phyloP scores from a whole-genome alignment of 2,888 invertebrate species.

The Callyntrura sp. region DNA sequence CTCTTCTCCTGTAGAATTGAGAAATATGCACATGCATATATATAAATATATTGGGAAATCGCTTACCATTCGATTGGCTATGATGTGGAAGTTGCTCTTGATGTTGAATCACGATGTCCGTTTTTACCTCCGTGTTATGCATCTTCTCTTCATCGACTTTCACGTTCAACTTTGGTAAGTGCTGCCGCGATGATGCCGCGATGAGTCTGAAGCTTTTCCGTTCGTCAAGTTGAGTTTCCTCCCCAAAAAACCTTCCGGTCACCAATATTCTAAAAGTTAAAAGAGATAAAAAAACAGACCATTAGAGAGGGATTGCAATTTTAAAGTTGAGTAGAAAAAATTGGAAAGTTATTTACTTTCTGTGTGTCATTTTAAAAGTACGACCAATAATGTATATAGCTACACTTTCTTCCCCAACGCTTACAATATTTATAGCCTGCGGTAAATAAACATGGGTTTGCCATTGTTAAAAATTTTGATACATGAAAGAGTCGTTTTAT shows the following conservation, averaged over 20 bases:
- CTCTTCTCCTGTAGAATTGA: conserved; percentile 3
- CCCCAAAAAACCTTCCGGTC: no score
- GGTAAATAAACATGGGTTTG: background rate
- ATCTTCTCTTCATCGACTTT: conserved; percentile 56
- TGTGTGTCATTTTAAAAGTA: no score
- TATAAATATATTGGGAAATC: no score
- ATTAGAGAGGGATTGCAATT: background rate
- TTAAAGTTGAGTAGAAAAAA: no score
- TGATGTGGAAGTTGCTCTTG: conserved; percentile 68
- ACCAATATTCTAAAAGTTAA: no score
- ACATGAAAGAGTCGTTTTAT: conserved; percentile 8
- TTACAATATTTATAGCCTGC: background rate
- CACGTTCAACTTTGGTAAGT: background rate
- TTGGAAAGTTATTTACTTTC: no score
- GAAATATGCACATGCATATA: no score
- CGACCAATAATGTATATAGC: no score
- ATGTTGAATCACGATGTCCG: conserved; percentile 77
- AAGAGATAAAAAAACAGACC: background rate
- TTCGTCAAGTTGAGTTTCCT: no score
- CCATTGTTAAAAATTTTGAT: background rate
- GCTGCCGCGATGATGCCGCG: background rate
- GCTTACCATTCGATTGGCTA: conserved; percentile 64
- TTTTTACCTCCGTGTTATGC: conserved; percentile 82
- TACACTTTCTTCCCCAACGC: no score
- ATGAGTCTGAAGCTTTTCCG: background rate